Evolutionary conservation across 2,888 invertebrate species (phyloP), one percentile per base, ranked within the genome.

Genomic region (Caenorhabditis angaria): DNA sequence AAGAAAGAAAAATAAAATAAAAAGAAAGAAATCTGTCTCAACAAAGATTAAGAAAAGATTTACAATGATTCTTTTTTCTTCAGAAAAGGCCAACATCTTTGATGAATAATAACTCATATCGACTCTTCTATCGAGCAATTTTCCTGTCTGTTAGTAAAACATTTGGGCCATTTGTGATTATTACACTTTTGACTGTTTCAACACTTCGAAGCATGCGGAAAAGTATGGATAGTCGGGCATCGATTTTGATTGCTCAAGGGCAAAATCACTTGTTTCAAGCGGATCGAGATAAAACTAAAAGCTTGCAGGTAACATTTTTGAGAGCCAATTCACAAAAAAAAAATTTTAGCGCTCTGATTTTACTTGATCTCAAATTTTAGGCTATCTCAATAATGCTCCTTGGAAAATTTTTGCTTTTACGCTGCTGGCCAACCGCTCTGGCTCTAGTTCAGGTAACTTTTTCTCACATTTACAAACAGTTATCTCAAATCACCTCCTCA

Each of bases 151-250:
- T 83, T 14, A 63, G 73, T 18, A 81, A 83, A 58, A 83, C 83
- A 0, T 81, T 83, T 60, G 81, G 79, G 1, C 83, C 83, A 3
- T 81, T 82, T 58, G 55, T 76, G 2, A 65, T 83, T 51, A 83
- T 83, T 54, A 76, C 78, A 6, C 55, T 77, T 22, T 72, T 83
- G 8, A 82, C 83, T 3, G 64, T 78, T 22, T 76, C 71, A 5
- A 80, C 77, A 12, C 32, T 80, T 25, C 60, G 68, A 32, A 70
- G 77, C 8, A 80, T 83, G 74, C 61, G 81, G 5, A 72, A 77
- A 58, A 81, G 82, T 32, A 83, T 83, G 83, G 77, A 82, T 56
- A 74, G 67, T 47, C 69, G 83, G 25, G 83, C 83, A 8, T 70
- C 69, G 8, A 83, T 83, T 47, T 72, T 83, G 14, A 77, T 78